Conservation (phyloP, 2,888 invertebrate species). For the Heliconius sara region DNA sequence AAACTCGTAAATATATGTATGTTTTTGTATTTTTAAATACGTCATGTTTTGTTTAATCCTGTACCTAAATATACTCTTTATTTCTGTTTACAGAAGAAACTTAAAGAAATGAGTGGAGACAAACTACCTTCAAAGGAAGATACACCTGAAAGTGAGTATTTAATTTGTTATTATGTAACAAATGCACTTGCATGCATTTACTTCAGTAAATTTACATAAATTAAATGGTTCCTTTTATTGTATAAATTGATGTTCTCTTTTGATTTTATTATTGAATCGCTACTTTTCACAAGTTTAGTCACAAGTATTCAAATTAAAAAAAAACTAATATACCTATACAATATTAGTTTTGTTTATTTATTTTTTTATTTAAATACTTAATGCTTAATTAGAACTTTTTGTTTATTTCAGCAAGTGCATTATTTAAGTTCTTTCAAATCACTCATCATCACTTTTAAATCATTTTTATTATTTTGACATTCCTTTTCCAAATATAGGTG, state of each 20-base stretch:
- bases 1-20: neutral
- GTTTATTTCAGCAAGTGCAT: no score
- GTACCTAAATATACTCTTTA: neutral
- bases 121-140: conserved; percentile 6
- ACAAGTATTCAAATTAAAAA: no score
- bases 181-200: no score
- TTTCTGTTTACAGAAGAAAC: conserved; percentile 6
- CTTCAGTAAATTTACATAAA: neutral
- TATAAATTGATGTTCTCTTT: no score
- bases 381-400: no score
- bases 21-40: neutral
- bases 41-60: neutral
- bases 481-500: conserved; percentile 38
- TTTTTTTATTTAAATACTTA: no score
- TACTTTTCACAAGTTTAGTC: no score
- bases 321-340: no score
- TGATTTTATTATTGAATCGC: no score
- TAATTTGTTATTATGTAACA: neutral
- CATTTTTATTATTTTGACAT: neutral
- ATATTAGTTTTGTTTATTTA: no score
- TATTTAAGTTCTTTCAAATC: no score
- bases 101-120: conserved; percentile 9
- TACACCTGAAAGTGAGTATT: neutral
- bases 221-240: no score
- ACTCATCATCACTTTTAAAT: neutral